Conservation (phyloP, 2,113 vertebrate genomes). For the Cynopterus brachyotis region DNA sequence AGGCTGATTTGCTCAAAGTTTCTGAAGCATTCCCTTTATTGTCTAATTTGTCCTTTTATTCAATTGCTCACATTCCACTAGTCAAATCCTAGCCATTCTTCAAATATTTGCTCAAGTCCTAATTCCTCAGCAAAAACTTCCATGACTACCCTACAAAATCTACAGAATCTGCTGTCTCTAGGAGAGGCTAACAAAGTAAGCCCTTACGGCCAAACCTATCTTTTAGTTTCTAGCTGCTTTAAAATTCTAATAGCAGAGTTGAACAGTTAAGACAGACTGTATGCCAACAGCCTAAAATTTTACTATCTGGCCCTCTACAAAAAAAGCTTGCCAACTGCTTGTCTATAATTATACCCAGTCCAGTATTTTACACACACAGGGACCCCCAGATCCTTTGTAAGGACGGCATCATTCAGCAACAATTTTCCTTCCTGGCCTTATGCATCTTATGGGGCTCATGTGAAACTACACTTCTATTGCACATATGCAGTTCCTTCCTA, state of each 20-base stretch:
- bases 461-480: background rate
- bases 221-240: background rate
- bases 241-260: background rate
- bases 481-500: background rate
- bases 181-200: background rate
- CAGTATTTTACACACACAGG: background rate
- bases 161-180: background rate
- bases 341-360: background rate
- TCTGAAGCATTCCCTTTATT: background rate
- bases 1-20: background rate
- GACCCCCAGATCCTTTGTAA: background rate
- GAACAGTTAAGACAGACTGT: background rate
- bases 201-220: background rate
- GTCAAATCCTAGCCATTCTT: background rate
- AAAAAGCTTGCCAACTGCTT: background rate
- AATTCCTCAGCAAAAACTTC: background rate
- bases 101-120: background rate
- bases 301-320: background rate
- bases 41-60: background rate
- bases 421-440: background rate
- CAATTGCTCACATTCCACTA: background rate
- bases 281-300: background rate
- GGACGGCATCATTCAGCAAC: background rate
- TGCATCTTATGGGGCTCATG: background rate
- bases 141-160: background rate